phyloP scores from a whole-genome alignment of 2,113 vertebrate species.

The Fukomys damarensis region DNA sequence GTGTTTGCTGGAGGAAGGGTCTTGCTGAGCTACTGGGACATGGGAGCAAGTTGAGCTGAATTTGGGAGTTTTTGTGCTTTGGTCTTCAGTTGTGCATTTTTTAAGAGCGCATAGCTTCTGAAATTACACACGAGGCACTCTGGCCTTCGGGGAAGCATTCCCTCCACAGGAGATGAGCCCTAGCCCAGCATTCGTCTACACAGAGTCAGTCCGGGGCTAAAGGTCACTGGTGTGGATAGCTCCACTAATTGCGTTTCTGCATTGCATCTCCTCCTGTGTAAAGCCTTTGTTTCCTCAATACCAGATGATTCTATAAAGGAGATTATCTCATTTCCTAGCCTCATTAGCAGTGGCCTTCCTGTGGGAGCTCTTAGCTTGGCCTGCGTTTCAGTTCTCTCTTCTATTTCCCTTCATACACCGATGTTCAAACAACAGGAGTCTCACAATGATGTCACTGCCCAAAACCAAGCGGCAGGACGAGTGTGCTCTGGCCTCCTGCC shows the following conservation, averaged over 20 bases:
- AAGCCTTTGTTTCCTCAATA: conserved; percentile 65
- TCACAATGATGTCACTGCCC: conserved; percentile 51
- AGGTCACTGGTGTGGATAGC: conserved; percentile 33
- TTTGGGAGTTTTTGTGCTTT: background rate
- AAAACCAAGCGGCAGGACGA: background rate
- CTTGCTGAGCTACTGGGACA: background rate
- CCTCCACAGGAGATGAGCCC: background rate
- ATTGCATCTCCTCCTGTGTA: conserved; percentile 60
- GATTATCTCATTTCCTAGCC: conserved; percentile 69
- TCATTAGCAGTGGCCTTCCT: conserved; percentile 74
- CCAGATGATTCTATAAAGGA: conserved; percentile 68
- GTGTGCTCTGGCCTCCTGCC: background rate
- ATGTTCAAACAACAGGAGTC: conserved; percentile 68
- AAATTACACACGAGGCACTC: background rate
- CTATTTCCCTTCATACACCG: conserved; percentile 68
- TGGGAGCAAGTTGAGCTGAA: background rate
- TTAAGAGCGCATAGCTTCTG: background rate
- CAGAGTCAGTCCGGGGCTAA: background rate
- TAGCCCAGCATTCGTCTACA: background rate
- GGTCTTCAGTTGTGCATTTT: background rate
- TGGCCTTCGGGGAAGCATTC: background rate
- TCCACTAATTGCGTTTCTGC: conserved; percentile 57
- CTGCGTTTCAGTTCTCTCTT: conserved; percentile 63
- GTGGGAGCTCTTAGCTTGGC: conserved; percentile 47
- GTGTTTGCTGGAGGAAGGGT: background rate